Evolutionary conservation across 1,140 invertebrate genomes (phyloP).

Genomic region (Odontomachus brunneus): DNA sequence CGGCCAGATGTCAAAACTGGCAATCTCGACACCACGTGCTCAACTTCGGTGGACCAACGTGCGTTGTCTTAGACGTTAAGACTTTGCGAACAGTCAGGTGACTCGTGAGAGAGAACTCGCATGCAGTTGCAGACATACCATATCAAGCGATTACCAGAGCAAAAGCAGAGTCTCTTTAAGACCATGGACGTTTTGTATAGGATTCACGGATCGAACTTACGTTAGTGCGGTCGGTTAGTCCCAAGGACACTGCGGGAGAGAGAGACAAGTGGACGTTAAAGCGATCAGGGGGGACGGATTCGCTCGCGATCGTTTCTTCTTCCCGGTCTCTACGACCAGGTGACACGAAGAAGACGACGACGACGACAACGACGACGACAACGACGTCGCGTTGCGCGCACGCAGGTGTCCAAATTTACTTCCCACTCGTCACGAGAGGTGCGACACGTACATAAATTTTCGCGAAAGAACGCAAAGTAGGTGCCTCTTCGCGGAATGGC

Average conservation of each 20-base stretch:
- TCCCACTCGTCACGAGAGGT: neutral
- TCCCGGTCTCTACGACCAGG: conserved; percentile 22
- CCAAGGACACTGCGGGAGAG: conserved; percentile 48
- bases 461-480: no score
- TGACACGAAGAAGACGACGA: neutral
- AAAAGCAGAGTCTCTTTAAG: conserved; percentile 83
- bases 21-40: no score
- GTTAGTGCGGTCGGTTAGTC: conserved; percentile 64
- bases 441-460: no score
- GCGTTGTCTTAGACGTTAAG: neutral
- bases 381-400: no score
- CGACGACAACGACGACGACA: neutral
- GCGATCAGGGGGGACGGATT: neutral
- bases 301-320: conserved; percentile 32
- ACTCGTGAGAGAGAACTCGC: conserved; percentile 65
- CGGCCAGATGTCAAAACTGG: no score
- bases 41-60: conserved; percentile 43
- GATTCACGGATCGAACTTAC: conserved; percentile 63
- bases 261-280: conserved; percentile 27
- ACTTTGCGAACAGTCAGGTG: conserved; percentile 38
- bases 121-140: conserved; percentile 80
- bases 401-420: conserved; percentile 19
- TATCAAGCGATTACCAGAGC: conserved; percentile 84
- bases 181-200: conserved; percentile 63
- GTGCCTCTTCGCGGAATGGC: neutral